Percentiles rank a stretch among this genome's conserved stretches.
Evolutionary conservation across 1,140 invertebrate genomes (phyloP).

Genomic region (Lasaia peninsularis): DNA sequence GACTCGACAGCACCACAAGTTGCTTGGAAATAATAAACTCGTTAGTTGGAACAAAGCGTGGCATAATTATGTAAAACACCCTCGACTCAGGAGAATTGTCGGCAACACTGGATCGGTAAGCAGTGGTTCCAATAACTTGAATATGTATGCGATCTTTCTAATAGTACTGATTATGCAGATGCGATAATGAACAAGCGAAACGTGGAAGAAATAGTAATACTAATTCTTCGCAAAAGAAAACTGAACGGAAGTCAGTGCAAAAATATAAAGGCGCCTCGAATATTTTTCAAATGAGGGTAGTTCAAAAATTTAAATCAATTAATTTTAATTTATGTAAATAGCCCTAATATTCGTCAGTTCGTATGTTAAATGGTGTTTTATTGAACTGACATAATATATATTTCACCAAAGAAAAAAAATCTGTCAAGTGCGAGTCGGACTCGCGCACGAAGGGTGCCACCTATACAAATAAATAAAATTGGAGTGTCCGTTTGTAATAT

Average conservation of each 20-base stretch:
- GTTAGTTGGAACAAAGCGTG: background rate
- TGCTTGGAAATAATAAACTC: background rate
- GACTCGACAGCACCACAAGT: background rate
- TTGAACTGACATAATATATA: too few species aligned
- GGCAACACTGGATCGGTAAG: background rate
- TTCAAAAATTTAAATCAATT: too few species aligned
- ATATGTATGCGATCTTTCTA: constrained; percentile 6
- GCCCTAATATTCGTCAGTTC: too few species aligned
- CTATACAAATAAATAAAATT: too few species aligned
- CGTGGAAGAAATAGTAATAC: background rate
- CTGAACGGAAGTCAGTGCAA: background rate
- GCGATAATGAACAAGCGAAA: background rate
- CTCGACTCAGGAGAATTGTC: background rate
- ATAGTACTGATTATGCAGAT: constrained; percentile 10
- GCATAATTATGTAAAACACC: constrained; percentile 3
- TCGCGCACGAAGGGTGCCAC: too few species aligned
- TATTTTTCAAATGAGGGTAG: too few species aligned
- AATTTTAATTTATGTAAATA: too few species aligned
- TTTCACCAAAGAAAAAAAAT: too few species aligned
- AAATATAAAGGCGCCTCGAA: background rate
- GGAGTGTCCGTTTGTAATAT: too few species aligned
- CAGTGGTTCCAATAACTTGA: background rate
- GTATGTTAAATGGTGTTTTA: too few species aligned
- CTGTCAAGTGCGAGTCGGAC: too few species aligned
- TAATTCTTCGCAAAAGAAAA: background rate